phyloP scores from a whole-genome alignment of 2,113 vertebrate genomes.

The Phrynosoma blainvillii region DNA sequence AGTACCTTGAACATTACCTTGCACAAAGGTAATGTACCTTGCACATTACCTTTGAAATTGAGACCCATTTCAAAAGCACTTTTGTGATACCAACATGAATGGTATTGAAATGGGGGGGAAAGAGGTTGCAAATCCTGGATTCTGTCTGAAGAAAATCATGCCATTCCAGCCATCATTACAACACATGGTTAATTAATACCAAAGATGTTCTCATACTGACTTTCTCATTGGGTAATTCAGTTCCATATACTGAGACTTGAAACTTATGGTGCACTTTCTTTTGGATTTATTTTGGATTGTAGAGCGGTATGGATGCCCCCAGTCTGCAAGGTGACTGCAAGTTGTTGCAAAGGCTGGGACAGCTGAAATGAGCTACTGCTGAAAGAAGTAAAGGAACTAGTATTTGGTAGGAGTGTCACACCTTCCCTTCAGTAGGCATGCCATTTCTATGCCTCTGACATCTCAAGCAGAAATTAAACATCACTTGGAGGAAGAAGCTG shows the following conservation, averaged over 20 bases:
- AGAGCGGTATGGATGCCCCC: not conserved
- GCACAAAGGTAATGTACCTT: too few species aligned
- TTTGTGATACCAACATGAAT: not conserved
- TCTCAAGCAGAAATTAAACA: not conserved
- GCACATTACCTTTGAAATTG: not conserved
- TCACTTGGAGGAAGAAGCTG: not conserved
- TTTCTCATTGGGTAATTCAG: too few species aligned
- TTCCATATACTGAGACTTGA: too few species aligned
- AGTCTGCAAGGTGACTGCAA: too few species aligned
- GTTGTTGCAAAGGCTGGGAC: not conserved
- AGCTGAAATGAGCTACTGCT: too few species aligned
- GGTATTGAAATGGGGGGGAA: not conserved
- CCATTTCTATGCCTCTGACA: not conserved
- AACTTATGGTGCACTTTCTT: too few species aligned
- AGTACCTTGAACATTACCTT: not conserved
- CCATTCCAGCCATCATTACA: too few species aligned
- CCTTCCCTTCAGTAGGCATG: not conserved
- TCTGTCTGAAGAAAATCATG: too few species aligned
- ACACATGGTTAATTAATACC: too few species aligned
- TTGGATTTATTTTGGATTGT: too few species aligned
- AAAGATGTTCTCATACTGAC: too few species aligned
- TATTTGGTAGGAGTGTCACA: not conserved
- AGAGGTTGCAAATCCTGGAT: not conserved
- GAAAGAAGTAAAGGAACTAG: not conserved
- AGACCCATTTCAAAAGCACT: not conserved